Conservation (phyloP, 2,888 invertebrate species). For the Parnassius smintheus region DNA sequence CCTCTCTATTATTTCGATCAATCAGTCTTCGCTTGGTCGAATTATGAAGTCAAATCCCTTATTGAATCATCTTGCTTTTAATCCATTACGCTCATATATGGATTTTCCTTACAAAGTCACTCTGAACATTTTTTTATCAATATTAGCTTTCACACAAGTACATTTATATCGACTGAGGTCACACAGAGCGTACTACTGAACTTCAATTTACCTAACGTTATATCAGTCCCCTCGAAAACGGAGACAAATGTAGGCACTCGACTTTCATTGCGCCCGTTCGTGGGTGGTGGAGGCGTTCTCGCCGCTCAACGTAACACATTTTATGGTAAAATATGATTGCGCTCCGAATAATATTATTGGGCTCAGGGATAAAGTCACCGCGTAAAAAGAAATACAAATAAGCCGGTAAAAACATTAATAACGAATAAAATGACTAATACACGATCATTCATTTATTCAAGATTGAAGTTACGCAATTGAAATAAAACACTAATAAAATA, state of each 20-base stretch:
- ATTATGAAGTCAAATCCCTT: too few species aligned
- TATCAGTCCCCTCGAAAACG: conserved; percentile 30
- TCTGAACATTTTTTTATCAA: too few species aligned
- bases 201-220: conserved; percentile 24
- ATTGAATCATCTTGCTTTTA: too few species aligned
- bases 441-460: too few species aligned
- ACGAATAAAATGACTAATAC: background rate
- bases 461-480: too few species aligned
- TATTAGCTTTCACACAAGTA: background rate
- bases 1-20: too few species aligned
- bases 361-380: conserved; percentile 21
- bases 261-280: conserved; percentile 39
- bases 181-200: conserved; percentile 1
- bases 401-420: conserved; percentile 13
- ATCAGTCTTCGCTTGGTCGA: too few species aligned
- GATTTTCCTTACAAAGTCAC: too few species aligned
- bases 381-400: conserved; percentile 16
- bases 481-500: too few species aligned
- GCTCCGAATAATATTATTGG: conserved; percentile 28
- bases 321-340: conserved; percentile 36
- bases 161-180: background rate
- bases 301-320: conserved; percentile 31
- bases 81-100: too few species aligned
- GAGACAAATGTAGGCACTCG: conserved; percentile 40
- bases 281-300: conserved; percentile 18